Evolutionary conservation across 2,888 invertebrate species (phyloP), one percentile per base, ranked within the genome.

Genomic region (Orthosia gothica): DNA sequence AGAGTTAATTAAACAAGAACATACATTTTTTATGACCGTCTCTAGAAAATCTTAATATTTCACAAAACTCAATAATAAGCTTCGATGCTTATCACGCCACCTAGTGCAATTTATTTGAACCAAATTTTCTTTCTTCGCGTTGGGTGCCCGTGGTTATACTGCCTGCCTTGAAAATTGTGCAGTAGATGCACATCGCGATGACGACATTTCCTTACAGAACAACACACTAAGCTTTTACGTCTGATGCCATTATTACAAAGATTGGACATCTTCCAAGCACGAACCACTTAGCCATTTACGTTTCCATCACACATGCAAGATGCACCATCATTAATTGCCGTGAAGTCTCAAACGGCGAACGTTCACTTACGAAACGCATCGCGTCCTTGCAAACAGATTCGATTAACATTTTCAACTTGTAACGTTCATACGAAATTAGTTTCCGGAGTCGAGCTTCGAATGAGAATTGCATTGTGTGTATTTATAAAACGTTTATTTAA

Each of bases 361-460:
- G 58, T 57, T 70, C 57, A 54, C 72, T 83, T 87, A 54, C 69
- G 50, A 79, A 77, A 84, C 84, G 76, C 86, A 79, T 79, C 69
- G 68, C 72, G 81, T 86, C 81, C 83, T 84, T 86, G 75, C 67
- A 83, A 84, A 77, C 81, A 76, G 78, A 83, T 78, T 86, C 69
- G 79, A 81, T 83, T 85, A 81, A 81, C 86, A 85, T 85, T 85
- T 85, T 78, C 78, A 55, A 70, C 63, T 59, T 82, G 78, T 82
- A 81, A 72, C 68, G 67, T 75, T 81, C 74, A 78, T 80, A 63
- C 73, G 59, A 81, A 81, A 86, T 86, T 76, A 76, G 76, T 78
- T 84, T 78, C 81, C 86, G 78, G 26, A 83, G 66, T 83, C 84
- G 76, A 72, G 75, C 55, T 40, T 55, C 62, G 79, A 79, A 81